phyloP scores from a whole-genome alignment of 2,888 invertebrate species.

The Anoplius nigerrimus region DNA sequence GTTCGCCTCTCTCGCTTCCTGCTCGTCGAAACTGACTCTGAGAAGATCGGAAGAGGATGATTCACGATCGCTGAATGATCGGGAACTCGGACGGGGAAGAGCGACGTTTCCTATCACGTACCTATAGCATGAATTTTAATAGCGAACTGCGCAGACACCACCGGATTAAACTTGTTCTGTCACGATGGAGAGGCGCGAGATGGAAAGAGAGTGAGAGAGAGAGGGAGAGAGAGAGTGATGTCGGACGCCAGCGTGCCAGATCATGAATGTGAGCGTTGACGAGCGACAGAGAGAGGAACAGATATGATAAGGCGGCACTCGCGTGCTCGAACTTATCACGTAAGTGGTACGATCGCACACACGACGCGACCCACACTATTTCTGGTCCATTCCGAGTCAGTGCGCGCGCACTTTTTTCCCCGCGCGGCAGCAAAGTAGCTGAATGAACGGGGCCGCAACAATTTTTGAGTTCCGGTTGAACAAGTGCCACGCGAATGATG shows the following conservation, averaged over 20 bases:
- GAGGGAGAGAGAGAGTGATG: neutral
- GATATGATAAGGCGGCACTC: conserved; percentile 49
- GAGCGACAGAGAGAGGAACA: conserved; percentile 24
- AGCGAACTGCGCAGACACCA: conserved; percentile 39
- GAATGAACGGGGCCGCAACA: neutral
- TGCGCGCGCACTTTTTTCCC: conserved; percentile 2
- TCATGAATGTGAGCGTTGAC: neutral
- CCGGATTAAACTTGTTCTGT: conserved; percentile 25
- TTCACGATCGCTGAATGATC: neutral
- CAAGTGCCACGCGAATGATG: no score
- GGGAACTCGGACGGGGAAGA: neutral
- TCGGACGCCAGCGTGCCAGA: neutral
- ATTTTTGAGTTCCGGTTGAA: neutral
- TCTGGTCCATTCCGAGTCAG: conserved; percentile 35
- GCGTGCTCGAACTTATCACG: conserved; percentile 41
- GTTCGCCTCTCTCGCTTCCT: no score
- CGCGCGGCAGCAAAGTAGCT: neutral
- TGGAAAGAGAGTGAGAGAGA: neutral
- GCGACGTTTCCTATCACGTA: conserved; percentile 38
- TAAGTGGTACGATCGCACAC: conserved; percentile 35
- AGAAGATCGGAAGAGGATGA: neutral
- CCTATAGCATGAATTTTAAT: conserved; percentile 38
- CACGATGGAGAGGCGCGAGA: conserved; percentile 13
- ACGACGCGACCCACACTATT: conserved; percentile 39
- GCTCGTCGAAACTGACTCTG: no score